Base-by-base conservation (phyloP, 1,140 invertebrate genomes). In the Dendrolimus kikuchii region DNA sequence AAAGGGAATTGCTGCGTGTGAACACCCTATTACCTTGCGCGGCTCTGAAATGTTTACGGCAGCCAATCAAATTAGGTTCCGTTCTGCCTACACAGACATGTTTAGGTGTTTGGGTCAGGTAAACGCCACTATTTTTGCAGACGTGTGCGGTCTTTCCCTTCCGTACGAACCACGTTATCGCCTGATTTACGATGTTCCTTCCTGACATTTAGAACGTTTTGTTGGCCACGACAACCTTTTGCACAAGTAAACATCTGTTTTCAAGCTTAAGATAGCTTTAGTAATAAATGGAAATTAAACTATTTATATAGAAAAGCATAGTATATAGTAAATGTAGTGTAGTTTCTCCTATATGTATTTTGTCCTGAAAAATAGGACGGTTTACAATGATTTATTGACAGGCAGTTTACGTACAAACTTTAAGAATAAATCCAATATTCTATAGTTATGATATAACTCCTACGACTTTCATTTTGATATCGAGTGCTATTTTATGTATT, bases 141-240 rank as follows among this genome's bases (percentile, higher is more conserved):
- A 55, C 51, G 59, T 57, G 46, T 57, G 46, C 50, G 57, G 57
- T 52, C 64, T 42, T 49, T 62, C 59, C 62, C 66, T 63, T 64
- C 59, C 65, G 63, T 41, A 57, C 60, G 57, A 46, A 57, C 49
- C 43, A 47, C 64, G 61, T 59, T 66, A 66, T 62, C 64, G 61
- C 10, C 51, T 69, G 67, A 69, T 69, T 69, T 69, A 69, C 61
- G 59, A 54, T 41, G 40, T 47, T 52, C 51, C 61, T 64, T 55
- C 53, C 56, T 66, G 58, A 57, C 59, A 60, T 61, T 59, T 41
- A 58, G 41, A 58, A 54, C 40, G 54, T 59, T 65, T 59, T 57
- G 46, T 44, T 36, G 46, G 51, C 45, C 38, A 53, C 44, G 41
- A 59, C 50, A 45, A 45, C 23, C 23, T 45, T 45, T 5, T 45